These are phyloP conservation scores for Sepiola atlantica DNA, from an alignment of 2,888 invertebrate genomes.

Conservation along the genomic window DNA sequence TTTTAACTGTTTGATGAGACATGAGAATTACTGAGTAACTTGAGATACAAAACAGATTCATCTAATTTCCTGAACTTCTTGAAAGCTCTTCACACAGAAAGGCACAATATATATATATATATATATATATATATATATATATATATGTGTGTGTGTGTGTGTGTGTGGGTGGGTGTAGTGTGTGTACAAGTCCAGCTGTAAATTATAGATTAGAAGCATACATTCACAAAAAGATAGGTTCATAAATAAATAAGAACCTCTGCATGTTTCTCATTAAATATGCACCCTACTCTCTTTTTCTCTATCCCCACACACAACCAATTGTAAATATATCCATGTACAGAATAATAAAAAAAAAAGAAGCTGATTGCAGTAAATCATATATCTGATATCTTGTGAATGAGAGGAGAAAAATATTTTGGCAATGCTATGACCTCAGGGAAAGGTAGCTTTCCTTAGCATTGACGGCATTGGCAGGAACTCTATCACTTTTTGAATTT, in stretches of 20 bases:
- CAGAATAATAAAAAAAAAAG: not conserved
- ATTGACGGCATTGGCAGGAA: not conserved
- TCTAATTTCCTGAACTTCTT: not conserved
- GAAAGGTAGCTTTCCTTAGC: not conserved
- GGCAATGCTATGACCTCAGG: not conserved
- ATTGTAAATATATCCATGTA: not conserved
- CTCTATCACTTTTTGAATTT: not conserved
- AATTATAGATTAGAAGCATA: not conserved
- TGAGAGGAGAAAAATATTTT: not conserved
- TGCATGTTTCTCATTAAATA: not conserved
- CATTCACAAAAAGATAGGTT: not conserved
- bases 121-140: too few relatives aligned
- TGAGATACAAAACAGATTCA: not conserved
- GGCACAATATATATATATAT: too few relatives aligned
- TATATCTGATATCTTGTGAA: constrained; percentile 8
- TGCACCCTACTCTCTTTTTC: not conserved
- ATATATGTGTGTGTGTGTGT: too few relatives aligned
- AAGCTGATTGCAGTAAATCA: constrained; percentile 9
- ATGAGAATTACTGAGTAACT: not conserved
- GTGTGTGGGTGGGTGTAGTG: too few relatives aligned
- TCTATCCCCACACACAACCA: not conserved
- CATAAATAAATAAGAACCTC: not conserved
- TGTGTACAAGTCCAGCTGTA: not conserved
- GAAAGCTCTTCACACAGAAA: not conserved
- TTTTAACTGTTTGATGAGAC: not conserved